Base-by-base conservation (phyloP, 2,113 vertebrate species). In the Lathamus discolor region DNA sequence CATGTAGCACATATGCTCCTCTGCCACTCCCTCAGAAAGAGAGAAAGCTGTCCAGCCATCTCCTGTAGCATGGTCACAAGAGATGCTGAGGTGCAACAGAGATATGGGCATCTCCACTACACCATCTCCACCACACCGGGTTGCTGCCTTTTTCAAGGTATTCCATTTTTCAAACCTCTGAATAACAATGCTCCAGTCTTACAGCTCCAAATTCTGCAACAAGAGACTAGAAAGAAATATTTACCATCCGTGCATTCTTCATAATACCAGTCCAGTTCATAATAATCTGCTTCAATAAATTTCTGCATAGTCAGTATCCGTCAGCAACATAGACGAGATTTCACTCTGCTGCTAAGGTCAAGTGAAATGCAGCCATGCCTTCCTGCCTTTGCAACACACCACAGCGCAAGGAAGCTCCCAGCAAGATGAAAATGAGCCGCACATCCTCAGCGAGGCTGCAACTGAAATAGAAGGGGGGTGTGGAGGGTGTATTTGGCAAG, bases 191-290 rank as follows among this genome's bases (percentile, higher is more conserved):
- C 20, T 55, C 46, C 44, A 2, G 27, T 43, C 75, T 80, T 67
- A 78, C 8, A 85, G 69, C 39, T 80, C 87, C 48, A 83, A 82
- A 96, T 95, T 61, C 67, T 70, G 82, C 63, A 96, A 44, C 57
- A 43, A 52, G 35, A 96, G 46, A 85, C 52, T 35, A 64, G 44
- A 78, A 98, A 86, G 67, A 70, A 78, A 83, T 97, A 95, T 96
- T 99, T 99, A 99, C 99, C 99, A 96, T 99, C 99, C 4, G 99
- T 98, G 94, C 99, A 99, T 97, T 99, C 99, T 95, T 99, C 99
- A 97, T 99, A 99, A 98, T 99, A 99, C 99, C 99, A 99, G 98
- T 99, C 99, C 98, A 99, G 98, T 86, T 99, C 99, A 83, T 99
- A 99, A 97, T 99, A 99, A 98, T 99, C 99, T 94, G 98, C 98